phyloP scores from a whole-genome alignment of 2,888 invertebrate species.

The Dryobota labecula region DNA sequence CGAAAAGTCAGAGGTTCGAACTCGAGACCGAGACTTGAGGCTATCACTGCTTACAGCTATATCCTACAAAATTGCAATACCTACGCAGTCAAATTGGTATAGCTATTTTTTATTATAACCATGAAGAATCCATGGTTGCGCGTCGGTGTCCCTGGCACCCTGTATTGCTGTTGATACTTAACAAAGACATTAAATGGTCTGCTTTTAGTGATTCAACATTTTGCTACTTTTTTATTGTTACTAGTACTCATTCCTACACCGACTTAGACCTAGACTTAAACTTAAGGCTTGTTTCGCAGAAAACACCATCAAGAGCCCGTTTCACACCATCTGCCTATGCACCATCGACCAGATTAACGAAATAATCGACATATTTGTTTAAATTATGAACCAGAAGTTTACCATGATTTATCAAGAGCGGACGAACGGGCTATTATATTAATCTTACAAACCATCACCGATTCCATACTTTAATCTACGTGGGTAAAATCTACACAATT shows the following conservation, averaged over 20 bases:
- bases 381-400: neutral
- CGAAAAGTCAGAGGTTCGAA: no score
- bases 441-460: neutral
- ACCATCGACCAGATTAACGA: neutral
- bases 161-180: neutral
- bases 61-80: no score
- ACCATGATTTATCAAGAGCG: neutral
- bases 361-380: neutral
- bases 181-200: no score
- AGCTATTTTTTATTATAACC: no score
- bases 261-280: neutral
- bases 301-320: neutral
- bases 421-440: neutral
- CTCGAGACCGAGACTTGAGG: no score
- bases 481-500: conserved; percentile 5
- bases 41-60: no score
- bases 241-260: neutral
- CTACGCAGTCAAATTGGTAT: no score
- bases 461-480: neutral
- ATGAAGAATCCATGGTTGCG: no score
- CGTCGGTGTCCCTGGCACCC: no score
- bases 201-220: neutral
- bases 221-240: neutral
- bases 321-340: neutral
- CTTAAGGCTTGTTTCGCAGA: neutral